Evolutionary conservation across 2,888 invertebrate species (phyloP).

Genomic region (Melanostoma scalare): DNA sequence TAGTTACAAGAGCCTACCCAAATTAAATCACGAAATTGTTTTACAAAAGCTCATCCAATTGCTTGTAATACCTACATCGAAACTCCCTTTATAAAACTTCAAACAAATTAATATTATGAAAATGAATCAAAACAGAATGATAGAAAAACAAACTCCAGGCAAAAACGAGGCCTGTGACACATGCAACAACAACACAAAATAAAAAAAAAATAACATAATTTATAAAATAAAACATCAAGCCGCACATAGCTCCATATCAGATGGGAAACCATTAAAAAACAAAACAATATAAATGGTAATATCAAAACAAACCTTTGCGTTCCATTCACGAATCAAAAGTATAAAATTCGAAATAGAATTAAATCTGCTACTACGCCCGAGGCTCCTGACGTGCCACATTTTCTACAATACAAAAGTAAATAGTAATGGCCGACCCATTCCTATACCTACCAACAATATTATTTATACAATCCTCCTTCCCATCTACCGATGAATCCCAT

Average conservation of each 20-base stretch:
- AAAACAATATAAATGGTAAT: conserved; percentile 60
- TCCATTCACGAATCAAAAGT: conserved; percentile 63
- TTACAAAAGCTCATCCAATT: not conserved
- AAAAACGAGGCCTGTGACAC: conserved; percentile 15
- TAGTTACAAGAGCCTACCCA: too few species aligned
- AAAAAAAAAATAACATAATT: not conserved
- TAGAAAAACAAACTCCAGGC: conserved; percentile 46
- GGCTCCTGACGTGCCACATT: conserved; percentile 51
- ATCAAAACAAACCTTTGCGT: conserved; percentile 65
- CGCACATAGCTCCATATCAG: conserved; percentile 16
- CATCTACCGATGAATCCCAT: conserved; percentile 56
- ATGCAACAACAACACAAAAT: not conserved
- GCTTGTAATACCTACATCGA: too few species aligned
- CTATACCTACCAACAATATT: conserved; percentile 40
- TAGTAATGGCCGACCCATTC: conserved; percentile 29
- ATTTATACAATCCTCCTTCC: conserved; percentile 71
- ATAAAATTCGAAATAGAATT: conserved; percentile 68
- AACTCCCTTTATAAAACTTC: not conserved
- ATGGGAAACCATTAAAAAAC: conserved; percentile 28
- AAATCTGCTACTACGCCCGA: conserved; percentile 56
- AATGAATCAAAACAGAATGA: conserved; percentile 41
- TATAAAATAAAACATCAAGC: conserved; percentile 8
- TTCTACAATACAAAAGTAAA: conserved; percentile 49
- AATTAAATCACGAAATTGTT: not conserved
- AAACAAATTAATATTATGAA: conserved; percentile 36